Percentiles rank a stretch among this genome's conserved stretches.
Evolutionary conservation across 2,888 invertebrate genomes (phyloP).

Genomic region (Lasioglossum leucozonium): DNA sequence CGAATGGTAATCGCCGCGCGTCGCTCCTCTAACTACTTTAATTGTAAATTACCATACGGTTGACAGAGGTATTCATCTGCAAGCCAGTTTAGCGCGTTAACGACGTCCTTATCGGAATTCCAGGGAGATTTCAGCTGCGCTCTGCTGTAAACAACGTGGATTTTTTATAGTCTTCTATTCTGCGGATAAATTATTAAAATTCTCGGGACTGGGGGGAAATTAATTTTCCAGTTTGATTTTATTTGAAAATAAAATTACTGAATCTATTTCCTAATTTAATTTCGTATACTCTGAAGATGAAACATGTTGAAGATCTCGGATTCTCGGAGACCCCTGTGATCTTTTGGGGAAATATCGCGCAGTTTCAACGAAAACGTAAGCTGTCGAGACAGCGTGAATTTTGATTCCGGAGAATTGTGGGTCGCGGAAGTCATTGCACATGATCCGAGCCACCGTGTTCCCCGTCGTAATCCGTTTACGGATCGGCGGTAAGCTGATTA

Average conservation of each 20-base stretch:
- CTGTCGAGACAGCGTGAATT: neutral
- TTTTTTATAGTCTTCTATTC: neutral
- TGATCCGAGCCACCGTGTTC: conserved; percentile 39
- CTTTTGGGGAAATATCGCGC: neutral
- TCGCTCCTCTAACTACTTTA: conserved; percentile 45
- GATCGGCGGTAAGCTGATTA: conserved; percentile 62
- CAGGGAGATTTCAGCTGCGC: neutral
- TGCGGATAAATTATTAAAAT: too few species aligned
- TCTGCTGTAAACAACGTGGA: neutral
- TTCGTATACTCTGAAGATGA: neutral
- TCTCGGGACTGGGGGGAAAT: too few species aligned
- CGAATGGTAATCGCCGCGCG: conserved; percentile 24
- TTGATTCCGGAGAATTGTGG: neutral
- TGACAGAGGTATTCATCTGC: conserved; percentile 39
- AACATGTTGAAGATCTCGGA: neutral
- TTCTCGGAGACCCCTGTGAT: neutral
- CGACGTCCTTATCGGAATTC: conserved; percentile 20
- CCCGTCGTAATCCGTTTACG: conserved; percentile 60
- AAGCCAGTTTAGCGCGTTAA: conserved; percentile 37
- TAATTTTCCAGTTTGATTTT: too few species aligned
- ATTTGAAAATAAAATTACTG: too few species aligned
- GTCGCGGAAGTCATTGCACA: conserved; percentile 12
- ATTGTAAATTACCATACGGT: conserved; percentile 58
- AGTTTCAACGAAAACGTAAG: neutral
- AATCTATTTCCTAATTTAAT: too few species aligned